phyloP scores from a whole-genome alignment of 2,113 vertebrate genomes.

The Poicephalus meyeri region DNA sequence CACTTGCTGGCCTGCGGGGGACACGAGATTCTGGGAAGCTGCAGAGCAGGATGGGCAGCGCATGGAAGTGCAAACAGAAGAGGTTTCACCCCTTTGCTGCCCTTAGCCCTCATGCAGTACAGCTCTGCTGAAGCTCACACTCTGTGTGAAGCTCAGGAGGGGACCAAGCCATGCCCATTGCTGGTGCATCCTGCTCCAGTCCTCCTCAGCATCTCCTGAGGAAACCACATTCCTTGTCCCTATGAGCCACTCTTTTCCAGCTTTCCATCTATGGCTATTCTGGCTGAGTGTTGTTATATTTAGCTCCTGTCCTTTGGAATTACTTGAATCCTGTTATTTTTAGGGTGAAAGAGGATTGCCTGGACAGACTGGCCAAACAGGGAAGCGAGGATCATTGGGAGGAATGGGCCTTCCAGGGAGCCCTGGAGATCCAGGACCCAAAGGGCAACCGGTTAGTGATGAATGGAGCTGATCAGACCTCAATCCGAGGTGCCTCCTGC shows the following conservation, averaged over 20 bases:
- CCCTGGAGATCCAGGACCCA: conserved; percentile 85
- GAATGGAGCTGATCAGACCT: neutral
- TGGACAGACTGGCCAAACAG: conserved; percentile 86
- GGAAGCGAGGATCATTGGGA: conserved; percentile 89
- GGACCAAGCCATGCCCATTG: neutral
- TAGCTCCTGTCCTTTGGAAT: conserved; percentile 11
- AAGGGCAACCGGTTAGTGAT: conserved; percentile 90
- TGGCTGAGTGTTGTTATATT: neutral
- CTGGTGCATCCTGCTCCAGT: neutral
- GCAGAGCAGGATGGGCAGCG: neutral
- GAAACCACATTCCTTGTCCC: neutral
- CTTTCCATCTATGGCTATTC: conserved; percentile 32
- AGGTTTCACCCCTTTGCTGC: neutral
- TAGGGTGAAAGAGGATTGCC: conserved; percentile 90
- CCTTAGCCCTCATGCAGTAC: neutral
- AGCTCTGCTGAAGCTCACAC: neutral
- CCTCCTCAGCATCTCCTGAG: neutral
- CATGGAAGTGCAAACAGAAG: neutral
- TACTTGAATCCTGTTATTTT: conserved; percentile 31
- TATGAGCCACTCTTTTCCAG: neutral
- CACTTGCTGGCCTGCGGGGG: neutral
- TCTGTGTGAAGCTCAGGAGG: neutral
- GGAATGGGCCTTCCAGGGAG: conserved; percentile 87
- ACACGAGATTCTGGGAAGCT: neutral
- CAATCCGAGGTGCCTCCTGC: neutral